These are phyloP conservation scores for Allophyes oxyacanthae DNA, from an alignment of 2,888 invertebrate species.

Conservation along the genomic window DNA sequence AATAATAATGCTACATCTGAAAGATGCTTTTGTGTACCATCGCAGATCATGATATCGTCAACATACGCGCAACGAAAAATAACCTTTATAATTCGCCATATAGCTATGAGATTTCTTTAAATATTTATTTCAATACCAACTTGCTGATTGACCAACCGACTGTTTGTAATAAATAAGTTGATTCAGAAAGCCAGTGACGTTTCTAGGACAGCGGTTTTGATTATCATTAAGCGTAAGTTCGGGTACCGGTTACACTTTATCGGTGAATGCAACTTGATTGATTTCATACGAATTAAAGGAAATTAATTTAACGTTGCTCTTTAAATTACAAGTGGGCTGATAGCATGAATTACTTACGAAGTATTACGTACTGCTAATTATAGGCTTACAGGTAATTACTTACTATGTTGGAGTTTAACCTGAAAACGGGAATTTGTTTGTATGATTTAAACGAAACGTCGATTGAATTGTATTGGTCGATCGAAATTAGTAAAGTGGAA, in stretches of 20 bases:
- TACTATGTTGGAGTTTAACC: slow-evolving; percentile 21
- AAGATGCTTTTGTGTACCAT: slow-evolving; percentile 58
- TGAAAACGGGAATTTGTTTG: slow-evolving; percentile 10
- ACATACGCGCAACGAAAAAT: slow-evolving; percentile 27
- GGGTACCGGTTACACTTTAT: slow-evolving; percentile 45
- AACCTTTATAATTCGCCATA: slow-evolving; percentile 9
- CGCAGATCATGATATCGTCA: slow-evolving; percentile 37
- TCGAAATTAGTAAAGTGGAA: too few relatives aligned
- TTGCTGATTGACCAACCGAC: slow-evolving; percentile 54
- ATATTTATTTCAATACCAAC: slow-evolving; percentile 26
- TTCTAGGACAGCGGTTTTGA: slow-evolving; percentile 60
- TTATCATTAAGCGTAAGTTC: slow-evolving; percentile 55
- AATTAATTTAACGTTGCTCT: slow-evolving; percentile 51
- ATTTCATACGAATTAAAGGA: slow-evolving; percentile 51
- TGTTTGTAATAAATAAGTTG: slow-evolving; percentile 54
- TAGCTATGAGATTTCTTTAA: slow-evolving; percentile 23
- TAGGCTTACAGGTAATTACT: slow-evolving; percentile 40
- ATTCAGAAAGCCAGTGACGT: slow-evolving; percentile 50
- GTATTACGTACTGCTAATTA: slow-evolving; percentile 51
- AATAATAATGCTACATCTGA: slow-evolving; percentile 69
- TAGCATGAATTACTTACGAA: slow-evolving; percentile 54
- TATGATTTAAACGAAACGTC: slow-evolving; percentile 3
- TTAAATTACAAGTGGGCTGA: slow-evolving; percentile 55
- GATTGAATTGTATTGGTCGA: slow-evolving; percentile 5
- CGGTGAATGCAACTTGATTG: slow-evolving; percentile 50